Evolutionary conservation across 2,888 invertebrate species (phyloP).

Genomic region (Tipula helvola): DNA sequence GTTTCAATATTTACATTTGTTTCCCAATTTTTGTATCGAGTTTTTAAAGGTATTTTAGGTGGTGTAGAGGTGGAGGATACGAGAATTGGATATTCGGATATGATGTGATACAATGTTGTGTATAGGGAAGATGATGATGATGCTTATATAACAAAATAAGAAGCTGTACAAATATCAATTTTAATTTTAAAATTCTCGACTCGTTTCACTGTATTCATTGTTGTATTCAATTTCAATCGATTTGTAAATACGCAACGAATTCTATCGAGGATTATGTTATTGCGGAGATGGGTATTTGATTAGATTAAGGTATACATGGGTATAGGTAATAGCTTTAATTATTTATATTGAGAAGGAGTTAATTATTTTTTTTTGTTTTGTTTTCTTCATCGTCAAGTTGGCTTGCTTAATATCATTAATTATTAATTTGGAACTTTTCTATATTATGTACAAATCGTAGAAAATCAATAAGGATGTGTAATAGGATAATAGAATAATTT

Average conservation of each 20-base stretch:
- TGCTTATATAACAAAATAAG: background rate
- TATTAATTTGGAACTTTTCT: background rate
- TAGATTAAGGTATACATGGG: background rate
- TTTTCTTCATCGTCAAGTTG: background rate
- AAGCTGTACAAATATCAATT: background rate
- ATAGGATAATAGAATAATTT: too few species aligned
- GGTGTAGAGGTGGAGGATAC: background rate
- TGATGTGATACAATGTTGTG: background rate
- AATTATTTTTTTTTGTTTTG: background rate
- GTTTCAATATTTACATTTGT: slow-evolving; percentile 4
- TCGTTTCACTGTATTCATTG: background rate
- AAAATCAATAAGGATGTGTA: background rate
- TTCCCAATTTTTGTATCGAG: background rate
- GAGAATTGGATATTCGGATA: background rate
- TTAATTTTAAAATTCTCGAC: background rate
- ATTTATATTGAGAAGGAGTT: background rate
- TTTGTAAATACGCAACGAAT: background rate
- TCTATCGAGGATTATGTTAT: background rate
- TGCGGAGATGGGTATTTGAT: background rate
- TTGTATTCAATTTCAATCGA: background rate
- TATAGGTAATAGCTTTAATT: background rate
- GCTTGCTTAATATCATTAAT: background rate
- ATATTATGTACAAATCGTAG: background rate
- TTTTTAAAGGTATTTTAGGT: background rate
- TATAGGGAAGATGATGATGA: background rate